Conservation (phyloP, 2,797 vertebrate species). For the Acanthiza pusilla region DNA sequence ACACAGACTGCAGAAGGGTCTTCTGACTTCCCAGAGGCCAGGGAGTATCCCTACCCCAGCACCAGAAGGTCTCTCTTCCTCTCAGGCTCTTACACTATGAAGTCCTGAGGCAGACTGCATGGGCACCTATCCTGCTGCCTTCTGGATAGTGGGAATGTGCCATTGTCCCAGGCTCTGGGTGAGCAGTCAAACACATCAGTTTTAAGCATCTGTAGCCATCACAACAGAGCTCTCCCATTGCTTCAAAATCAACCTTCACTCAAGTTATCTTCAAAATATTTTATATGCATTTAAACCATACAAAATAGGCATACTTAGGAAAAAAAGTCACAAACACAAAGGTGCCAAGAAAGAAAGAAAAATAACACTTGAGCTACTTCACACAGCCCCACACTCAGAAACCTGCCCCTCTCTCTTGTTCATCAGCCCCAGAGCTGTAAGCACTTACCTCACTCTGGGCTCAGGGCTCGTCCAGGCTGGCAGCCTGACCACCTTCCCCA, state of each 20-base stretch:
- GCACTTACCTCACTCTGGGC: neutral
- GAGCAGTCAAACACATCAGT: rapidly evolving
- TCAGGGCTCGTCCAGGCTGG: neutral
- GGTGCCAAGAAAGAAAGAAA: neutral
- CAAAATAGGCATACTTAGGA: neutral
- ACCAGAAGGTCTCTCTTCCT: neutral
- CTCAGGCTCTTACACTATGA: neutral
- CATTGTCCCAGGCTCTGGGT: neutral
- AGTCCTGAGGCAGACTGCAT: neutral
- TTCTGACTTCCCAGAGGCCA: neutral
- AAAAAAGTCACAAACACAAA: neutral
- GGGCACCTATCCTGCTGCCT: neutral
- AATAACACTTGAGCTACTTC: neutral
- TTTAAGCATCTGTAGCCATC: neutral
- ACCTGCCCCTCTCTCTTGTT: neutral
- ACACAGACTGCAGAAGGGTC: neutral
- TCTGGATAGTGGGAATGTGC: neutral
- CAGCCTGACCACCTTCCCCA: neutral
- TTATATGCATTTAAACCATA: neutral
- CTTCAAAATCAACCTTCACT: neutral
- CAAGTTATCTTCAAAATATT: neutral
- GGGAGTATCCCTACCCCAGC: neutral
- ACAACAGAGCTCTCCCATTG: neutral
- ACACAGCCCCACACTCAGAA: neutral
- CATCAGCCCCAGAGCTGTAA: neutral